These are phyloP conservation scores for Steinernema scapterisci DNA, from an alignment of 2,888 invertebrate species.

Conservation along the genomic window DNA sequence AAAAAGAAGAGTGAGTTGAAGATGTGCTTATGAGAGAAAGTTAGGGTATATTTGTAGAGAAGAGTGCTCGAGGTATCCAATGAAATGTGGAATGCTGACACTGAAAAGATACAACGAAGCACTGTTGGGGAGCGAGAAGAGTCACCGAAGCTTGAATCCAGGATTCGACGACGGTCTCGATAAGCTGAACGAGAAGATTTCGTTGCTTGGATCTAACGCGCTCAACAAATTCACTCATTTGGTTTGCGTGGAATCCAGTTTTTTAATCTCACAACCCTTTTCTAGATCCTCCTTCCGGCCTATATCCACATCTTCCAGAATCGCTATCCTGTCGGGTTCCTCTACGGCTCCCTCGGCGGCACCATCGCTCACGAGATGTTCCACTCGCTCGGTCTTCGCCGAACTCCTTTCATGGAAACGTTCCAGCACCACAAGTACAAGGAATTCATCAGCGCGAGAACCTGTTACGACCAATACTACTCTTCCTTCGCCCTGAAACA, in stretches of 20 bases:
- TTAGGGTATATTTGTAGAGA: neutral
- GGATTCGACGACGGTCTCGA: constrained; percentile 23
- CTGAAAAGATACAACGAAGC: neutral
- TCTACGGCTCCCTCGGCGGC: constrained; percentile 21
- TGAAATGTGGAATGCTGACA: neutral
- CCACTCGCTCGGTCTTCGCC: constrained; percentile 21
- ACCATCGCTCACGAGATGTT: neutral
- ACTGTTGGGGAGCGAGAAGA: neutral
- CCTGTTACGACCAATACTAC: constrained; percentile 13
- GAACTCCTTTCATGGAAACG: constrained; percentile 1
- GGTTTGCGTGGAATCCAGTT: too few species aligned
- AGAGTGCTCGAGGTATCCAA: neutral
- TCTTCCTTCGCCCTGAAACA: neutral
- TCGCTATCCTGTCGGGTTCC: neutral
- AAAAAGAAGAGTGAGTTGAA: neutral
- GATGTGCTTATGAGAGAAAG: neutral
- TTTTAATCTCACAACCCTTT: too few species aligned
- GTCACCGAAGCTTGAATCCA: neutral
- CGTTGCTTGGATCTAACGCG: constrained; percentile 9
- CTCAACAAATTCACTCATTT: constrained; percentile 2
- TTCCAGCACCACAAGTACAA: neutral
- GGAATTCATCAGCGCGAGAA: neutral
- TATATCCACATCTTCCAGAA: constrained; percentile 24
- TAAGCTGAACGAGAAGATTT: neutral
- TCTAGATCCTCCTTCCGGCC: constrained; percentile 18